Conservation (phyloP, 2,888 invertebrate genomes). For the Euplexia lucipara region DNA sequence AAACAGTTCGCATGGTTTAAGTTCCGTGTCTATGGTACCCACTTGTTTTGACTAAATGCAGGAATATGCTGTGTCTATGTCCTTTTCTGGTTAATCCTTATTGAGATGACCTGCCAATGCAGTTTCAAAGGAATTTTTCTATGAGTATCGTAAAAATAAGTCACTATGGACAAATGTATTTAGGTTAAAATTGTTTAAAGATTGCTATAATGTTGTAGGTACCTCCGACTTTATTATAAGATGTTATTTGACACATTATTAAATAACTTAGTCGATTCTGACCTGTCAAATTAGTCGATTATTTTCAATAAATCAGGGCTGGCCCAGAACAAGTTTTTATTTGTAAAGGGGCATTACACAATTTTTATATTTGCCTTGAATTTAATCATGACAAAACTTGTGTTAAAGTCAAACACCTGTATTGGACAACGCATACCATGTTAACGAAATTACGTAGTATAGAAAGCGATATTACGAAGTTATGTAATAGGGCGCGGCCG, state of each 20-base stretch:
- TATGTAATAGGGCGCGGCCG: slow-evolving; percentile 75
- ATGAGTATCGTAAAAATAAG: background rate
- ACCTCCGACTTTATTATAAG: background rate
- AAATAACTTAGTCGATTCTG: slow-evolving; percentile 12
- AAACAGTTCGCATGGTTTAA: slow-evolving; percentile 8
- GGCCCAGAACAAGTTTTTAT: slow-evolving; percentile 9
- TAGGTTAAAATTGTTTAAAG: background rate
- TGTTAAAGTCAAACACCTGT: slow-evolving; percentile 55
- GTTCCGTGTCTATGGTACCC: slow-evolving; percentile 13
- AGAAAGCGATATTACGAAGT: slow-evolving; percentile 77
- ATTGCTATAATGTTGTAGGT: background rate
- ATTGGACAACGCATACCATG: slow-evolving; percentile 42
- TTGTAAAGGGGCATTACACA: slow-evolving; percentile 35
- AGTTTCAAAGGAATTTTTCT: slow-evolving; percentile 7
- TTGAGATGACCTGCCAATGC: background rate
- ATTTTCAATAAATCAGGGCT: slow-evolving; percentile 27
- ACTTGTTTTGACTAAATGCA: background rate
- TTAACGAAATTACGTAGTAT: slow-evolving; percentile 70
- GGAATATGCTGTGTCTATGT: background rate
- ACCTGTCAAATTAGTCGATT: slow-evolving; percentile 23
- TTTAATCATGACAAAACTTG: slow-evolving; percentile 56
- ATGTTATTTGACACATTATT: background rate
- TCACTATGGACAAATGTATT: background rate
- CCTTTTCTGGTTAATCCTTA: background rate
- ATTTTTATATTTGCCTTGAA: slow-evolving; percentile 46